phyloP scores from a whole-genome alignment of 2,797 vertebrate species.

The Centroberyx gerrardi region DNA sequence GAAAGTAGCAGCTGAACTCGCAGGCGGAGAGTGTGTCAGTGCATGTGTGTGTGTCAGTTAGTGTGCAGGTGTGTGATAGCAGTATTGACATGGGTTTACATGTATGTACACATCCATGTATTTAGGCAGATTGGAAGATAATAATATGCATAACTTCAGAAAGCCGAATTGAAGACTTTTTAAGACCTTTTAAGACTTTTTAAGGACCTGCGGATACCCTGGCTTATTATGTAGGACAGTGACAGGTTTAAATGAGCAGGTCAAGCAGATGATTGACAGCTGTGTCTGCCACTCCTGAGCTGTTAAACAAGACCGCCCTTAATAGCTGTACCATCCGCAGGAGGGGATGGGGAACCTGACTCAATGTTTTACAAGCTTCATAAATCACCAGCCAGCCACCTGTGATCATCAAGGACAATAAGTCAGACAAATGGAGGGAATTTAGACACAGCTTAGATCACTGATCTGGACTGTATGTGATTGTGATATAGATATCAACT shows the following conservation, averaged over 20 bases:
- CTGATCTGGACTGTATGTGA: background rate
- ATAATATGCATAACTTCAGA: no score
- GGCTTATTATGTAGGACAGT: background rate
- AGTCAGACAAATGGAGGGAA: background rate
- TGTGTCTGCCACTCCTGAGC: slow-evolving; percentile 17
- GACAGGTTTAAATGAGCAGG: slow-evolving; percentile 3
- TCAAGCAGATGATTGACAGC: slow-evolving; percentile 27
- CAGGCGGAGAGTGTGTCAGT: background rate
- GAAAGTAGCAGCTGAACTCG: background rate
- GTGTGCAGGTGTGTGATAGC: slow-evolving; percentile 12
- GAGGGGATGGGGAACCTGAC: background rate
- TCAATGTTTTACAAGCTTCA: background rate
- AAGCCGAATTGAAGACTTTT: no score
- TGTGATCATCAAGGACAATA: background rate
- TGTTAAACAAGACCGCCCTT: slow-evolving; percentile 25
- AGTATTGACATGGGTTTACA: slow-evolving; percentile 1
- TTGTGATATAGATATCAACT: background rate
- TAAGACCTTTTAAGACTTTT: background rate
- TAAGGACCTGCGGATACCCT: background rate
- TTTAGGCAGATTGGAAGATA: no score
- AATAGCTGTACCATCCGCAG: slow-evolving; percentile 17
- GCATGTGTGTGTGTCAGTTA: background rate
- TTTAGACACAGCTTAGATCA: background rate
- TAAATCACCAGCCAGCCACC: background rate
- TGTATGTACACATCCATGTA: background rate